phyloP scores from a whole-genome alignment of 2,888 invertebrate species.

The Noctua pronuba region DNA sequence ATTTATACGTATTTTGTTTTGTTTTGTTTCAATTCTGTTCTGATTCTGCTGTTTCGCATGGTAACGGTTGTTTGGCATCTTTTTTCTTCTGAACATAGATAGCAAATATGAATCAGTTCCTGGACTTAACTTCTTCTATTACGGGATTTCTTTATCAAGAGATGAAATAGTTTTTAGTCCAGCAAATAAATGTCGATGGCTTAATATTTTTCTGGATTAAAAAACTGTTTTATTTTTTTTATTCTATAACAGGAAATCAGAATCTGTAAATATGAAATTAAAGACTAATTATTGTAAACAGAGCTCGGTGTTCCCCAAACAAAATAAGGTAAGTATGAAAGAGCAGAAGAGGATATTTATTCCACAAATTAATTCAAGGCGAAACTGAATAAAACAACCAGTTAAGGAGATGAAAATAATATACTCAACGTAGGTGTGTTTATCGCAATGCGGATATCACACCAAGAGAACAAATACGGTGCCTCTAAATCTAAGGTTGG shows the following conservation, averaged over 20 bases:
- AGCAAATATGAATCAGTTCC: background rate
- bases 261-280: background rate
- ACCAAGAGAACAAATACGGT: slow-evolving; percentile 36
- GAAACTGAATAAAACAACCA: background rate
- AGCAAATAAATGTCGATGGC: background rate
- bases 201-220: background rate
- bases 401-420: slow-evolving; percentile 20
- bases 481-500: slow-evolving; percentile 38
- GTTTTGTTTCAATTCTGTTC: background rate
- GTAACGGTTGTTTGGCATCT: background rate
- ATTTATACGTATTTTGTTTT: background rate
- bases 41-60: background rate
- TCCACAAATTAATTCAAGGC: slow-evolving; percentile 8
- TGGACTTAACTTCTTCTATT: background rate
- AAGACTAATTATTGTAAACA: background rate
- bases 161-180: background rate
- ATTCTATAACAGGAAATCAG: slow-evolving; percentile 10
- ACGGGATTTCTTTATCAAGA: background rate
- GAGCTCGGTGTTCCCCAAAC: slow-evolving; percentile 30
- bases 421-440: slow-evolving; percentile 15
- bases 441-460: slow-evolving; percentile 59
- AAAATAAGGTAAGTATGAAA: slow-evolving; percentile 2
- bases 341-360: background rate
- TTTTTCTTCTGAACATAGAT: background rate
- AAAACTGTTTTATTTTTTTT: background rate